Evolutionary conservation across 2,797 vertebrate species (phyloP).

Genomic region (Acanthis flammea): DNA sequence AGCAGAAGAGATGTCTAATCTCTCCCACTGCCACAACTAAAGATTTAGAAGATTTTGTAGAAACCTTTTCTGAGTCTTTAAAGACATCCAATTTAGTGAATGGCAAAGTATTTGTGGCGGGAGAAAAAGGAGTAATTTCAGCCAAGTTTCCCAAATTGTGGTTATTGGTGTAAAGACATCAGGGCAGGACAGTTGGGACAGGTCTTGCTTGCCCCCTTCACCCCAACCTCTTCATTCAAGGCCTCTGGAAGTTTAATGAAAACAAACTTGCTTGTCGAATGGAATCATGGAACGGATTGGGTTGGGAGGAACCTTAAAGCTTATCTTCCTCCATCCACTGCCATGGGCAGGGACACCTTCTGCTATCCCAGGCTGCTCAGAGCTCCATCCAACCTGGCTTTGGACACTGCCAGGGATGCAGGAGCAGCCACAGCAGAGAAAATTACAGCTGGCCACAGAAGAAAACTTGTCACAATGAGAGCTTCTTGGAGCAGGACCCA

Average conservation of each 20-base stretch:
- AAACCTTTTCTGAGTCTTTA: not conserved
- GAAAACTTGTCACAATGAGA: not conserved
- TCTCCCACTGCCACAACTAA: not conserved
- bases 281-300: not conserved
- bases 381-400: not conserved
- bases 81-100: not conserved
- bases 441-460: not conserved
- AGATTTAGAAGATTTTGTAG: not conserved
- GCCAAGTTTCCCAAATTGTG: accelerated
- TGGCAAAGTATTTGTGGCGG: not conserved
- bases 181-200: not conserved
- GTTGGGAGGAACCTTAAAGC: not conserved
- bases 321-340: not conserved
- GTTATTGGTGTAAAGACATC: not conserved
- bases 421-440: not conserved
- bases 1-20: not conserved
- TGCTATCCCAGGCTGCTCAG: not conserved
- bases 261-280: not conserved
- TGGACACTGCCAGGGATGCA: not conserved
- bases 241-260: not conserved
- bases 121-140: not conserved
- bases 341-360: not conserved
- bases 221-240: not conserved
- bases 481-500: not conserved
- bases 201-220: not conserved